Evolutionary conservation across 2,113 vertebrate species (phyloP), one percentile per base, ranked within the genome.

Genomic region (Pluvianellus socialis): DNA sequence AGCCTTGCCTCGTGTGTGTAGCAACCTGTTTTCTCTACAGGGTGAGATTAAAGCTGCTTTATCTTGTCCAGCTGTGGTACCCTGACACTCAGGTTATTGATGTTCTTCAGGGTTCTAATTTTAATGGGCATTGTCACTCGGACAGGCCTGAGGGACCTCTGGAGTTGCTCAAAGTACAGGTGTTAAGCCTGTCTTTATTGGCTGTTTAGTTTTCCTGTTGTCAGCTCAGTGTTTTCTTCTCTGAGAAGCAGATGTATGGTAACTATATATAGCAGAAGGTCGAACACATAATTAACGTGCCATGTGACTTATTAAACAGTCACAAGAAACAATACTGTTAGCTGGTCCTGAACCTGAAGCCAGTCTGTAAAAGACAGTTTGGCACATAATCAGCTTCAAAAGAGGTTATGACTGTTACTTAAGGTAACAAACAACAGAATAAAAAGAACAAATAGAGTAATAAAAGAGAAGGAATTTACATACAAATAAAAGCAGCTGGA

Each of bases 401-500:
- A 82, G 58, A 86, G 13, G 14, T 75, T 30, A 49, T 73, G 79
- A 28, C 66, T 85, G 13, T 59, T 89, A 53, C 33, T 86, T 81
- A 52, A 68, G 42, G 52, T 53, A 88, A 91, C 24, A 79, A 84
- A 91, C 33, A 92, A 73, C 42, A 92, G 68, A 94, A 73, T 52
- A 86, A 68, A 94, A 84, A 56, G 23, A 71, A 71, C 53, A 67
- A 73, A 70, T 12, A 74, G 70, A 49, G 47, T 67, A 81, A 86
- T 85, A 89, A 92, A 92, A 80, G 49, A 83, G 23, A 55, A 20
- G 5, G 47, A 61, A 79, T 91, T 93, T 72, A 53, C 62, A 90
- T 92, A 40, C 58, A 94, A 61, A 74, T 85, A 80, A 92, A 93
- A 91, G 47, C 72, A 74, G 40, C 50, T 83, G 40, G 68, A 95